Percentiles rank a stretch among this genome's conserved stretches.
phyloP scores from a whole-genome alignment of 2,888 invertebrate genomes.

The Sthenelais limicola region DNA sequence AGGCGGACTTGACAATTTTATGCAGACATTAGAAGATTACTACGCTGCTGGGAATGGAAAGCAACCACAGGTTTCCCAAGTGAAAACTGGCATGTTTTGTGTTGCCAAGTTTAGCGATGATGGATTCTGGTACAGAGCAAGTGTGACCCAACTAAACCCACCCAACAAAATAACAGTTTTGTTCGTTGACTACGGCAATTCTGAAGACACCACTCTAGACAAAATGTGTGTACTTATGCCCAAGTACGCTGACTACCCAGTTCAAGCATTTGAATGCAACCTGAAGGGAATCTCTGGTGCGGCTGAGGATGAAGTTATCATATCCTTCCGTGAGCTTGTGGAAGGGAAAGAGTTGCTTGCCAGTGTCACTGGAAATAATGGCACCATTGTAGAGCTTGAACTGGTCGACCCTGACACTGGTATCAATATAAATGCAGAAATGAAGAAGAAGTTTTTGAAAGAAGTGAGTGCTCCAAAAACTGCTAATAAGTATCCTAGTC shows the following conservation, averaged over 20 bases:
- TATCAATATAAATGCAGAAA: constrained; percentile 3
- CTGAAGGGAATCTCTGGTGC: not conserved
- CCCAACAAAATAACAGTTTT: constrained; percentile 59
- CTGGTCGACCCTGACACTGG: constrained; percentile 5
- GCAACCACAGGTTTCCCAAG: not conserved
- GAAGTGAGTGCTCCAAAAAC: not conserved
- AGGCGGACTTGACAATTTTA: constrained; percentile 49
- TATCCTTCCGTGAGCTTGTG: constrained; percentile 11
- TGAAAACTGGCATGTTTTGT: constrained; percentile 35
- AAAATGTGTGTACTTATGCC: constrained; percentile 17
- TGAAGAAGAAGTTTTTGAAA: not conserved
- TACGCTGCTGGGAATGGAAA: constrained; percentile 31
- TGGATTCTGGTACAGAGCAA: constrained; percentile 64
- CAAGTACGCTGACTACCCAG: constrained; percentile 11
- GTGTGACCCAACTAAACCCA: constrained; percentile 49
- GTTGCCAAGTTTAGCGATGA: constrained; percentile 61
- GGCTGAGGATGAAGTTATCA: not conserved
- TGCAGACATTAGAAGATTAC: constrained; percentile 48
- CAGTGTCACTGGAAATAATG: not conserved
- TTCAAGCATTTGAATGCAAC: constrained; percentile 10
- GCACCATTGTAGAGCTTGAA: not conserved
- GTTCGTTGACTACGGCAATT: constrained; percentile 72
- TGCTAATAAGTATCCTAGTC: not conserved
- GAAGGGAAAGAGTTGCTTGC: not conserved
- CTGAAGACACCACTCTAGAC: constrained; percentile 54